A percentile compares a stretch with the other conserved stretches of the same genome.
phyloP scores from a whole-genome alignment of 2,113 vertebrate species.

The Lophochroa leadbeateri region DNA sequence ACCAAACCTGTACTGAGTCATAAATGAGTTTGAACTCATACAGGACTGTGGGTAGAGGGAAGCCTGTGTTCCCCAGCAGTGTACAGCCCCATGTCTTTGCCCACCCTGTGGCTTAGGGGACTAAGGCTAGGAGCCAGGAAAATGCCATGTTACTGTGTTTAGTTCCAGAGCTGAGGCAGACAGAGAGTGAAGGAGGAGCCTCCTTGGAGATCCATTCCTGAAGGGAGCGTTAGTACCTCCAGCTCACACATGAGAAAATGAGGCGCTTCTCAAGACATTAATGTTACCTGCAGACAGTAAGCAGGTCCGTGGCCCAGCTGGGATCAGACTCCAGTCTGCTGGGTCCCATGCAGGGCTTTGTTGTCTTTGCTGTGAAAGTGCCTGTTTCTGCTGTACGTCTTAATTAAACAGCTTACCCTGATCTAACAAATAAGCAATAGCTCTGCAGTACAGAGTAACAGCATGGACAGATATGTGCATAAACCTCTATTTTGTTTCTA shows the following conservation, averaged over 20 bases:
- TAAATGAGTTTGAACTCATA: not conserved
- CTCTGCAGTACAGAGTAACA: not conserved
- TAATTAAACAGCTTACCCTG: not conserved
- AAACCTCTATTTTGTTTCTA: not conserved
- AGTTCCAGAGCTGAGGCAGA: not conserved
- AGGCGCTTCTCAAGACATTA: not conserved
- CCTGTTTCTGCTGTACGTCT: not conserved
- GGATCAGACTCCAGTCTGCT: not conserved
- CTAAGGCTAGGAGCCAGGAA: not conserved
- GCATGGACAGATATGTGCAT: not conserved
- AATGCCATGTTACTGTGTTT: not conserved
- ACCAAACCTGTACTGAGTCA: not conserved
- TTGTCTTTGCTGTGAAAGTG: not conserved
- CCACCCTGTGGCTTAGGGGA: fast-evolving
- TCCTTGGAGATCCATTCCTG: not conserved
- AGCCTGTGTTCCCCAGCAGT: not conserved
- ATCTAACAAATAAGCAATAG: not conserved
- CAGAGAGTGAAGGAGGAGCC: not conserved
- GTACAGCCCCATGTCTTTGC: not conserved
- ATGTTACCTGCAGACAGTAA: not conserved
- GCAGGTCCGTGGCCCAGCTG: not conserved
- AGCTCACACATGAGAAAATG: not conserved
- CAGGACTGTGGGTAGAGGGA: not conserved
- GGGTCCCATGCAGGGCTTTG: not conserved
- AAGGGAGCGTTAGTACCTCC: not conserved